These are phyloP conservation scores for Leguminivora glycinivorella DNA, from an alignment of 1,140 invertebrate species.

Conservation along the genomic window DNA sequence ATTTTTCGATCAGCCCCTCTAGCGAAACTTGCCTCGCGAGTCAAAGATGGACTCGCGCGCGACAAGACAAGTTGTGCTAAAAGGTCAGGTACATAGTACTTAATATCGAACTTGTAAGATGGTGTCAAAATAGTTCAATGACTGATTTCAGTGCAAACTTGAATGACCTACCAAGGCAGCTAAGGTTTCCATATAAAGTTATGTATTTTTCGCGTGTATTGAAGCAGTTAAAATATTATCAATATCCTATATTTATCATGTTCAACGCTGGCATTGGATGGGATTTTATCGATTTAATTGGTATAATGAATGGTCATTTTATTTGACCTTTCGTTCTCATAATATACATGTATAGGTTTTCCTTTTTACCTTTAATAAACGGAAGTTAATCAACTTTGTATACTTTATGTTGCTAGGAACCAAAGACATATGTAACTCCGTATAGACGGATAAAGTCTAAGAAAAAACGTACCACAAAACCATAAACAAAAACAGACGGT, in stretches of 20 bases:
- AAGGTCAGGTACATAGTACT: too few relatives aligned
- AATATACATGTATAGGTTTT: neutral
- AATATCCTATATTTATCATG: slow-evolving; percentile 6
- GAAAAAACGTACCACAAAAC: too few relatives aligned
- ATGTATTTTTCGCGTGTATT: neutral
- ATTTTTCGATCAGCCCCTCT: too few relatives aligned
- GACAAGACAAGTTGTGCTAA: too few relatives aligned
- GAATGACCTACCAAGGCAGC: neutral
- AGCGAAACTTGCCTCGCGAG: too few relatives aligned
- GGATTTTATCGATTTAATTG: neutral
- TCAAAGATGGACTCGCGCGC: too few relatives aligned
- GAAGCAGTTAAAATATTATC: neutral
- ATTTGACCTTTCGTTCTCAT: slow-evolving; percentile 5
- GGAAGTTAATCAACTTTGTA: neutral
- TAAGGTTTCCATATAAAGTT: neutral
- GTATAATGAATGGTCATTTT: neutral
- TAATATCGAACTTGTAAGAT: too few relatives aligned
- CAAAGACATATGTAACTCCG: too few relatives aligned
- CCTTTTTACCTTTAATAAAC: neutral
- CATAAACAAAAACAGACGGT: too few relatives aligned
- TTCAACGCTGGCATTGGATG: neutral
- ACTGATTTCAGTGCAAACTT: neutral
- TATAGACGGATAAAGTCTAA: too few relatives aligned
- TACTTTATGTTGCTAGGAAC: too few relatives aligned
- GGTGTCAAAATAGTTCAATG: too few relatives aligned